Evolutionary conservation across 2,797 vertebrate species (phyloP).

Genomic region (Tangara arthus): DNA sequence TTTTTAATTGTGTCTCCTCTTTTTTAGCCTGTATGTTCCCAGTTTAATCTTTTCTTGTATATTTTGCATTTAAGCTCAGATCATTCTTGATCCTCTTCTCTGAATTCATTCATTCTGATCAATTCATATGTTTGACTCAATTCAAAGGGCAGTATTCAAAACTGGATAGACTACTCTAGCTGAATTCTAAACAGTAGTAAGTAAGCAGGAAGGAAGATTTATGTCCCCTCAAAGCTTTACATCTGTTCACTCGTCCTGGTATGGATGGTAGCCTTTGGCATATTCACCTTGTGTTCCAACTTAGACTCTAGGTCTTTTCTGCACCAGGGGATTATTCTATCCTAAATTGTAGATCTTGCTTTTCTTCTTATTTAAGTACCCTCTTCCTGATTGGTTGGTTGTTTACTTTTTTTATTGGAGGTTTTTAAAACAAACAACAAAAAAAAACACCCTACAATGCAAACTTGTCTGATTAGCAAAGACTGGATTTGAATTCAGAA

Average conservation of each 20-base stretch:
- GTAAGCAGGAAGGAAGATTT: background rate
- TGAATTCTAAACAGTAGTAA: background rate
- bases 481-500: background rate
- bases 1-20: background rate
- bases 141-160: background rate
- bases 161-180: background rate
- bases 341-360: background rate
- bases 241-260: background rate
- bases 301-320: background rate
- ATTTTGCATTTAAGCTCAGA: background rate
- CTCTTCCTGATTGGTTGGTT: background rate
- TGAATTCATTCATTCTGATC: background rate
- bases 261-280: background rate
- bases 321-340: background rate
- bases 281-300: background rate
- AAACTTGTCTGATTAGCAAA: background rate
- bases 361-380: background rate
- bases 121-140: background rate
- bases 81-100: background rate
- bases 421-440: background rate
- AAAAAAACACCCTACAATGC: background rate
- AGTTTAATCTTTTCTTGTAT: background rate
- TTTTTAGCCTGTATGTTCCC: background rate
- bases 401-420: background rate
- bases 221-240: background rate